Percentiles rank a stretch among this genome's conserved stretches.
These are phyloP conservation scores for Brachyistius frenatus DNA, from an alignment of 2,113 vertebrate genomes.

Conservation along the genomic window DNA sequence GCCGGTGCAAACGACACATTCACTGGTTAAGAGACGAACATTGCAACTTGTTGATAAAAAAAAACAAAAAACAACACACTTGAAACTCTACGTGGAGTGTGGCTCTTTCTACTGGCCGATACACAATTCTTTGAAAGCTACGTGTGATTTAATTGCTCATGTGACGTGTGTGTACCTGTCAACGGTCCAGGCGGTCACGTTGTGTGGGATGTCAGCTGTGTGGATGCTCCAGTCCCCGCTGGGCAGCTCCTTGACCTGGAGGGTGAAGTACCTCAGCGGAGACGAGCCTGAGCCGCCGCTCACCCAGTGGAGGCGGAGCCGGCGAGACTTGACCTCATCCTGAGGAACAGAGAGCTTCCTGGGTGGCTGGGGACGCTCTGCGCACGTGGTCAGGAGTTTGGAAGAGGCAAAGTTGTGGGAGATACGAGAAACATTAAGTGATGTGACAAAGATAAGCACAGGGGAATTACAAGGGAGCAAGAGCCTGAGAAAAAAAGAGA, in stretches of 20 bases:
- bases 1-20: background rate
- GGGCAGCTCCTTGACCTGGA: constrained; percentile 91
- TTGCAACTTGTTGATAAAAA: too few relatives aligned
- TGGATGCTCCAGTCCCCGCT: constrained; percentile 88
- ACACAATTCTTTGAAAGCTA: too few relatives aligned
- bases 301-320: constrained; percentile 89
- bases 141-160: too few relatives aligned
- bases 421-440: constrained; percentile 17
- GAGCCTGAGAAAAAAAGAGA: too few relatives aligned
- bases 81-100: too few relatives aligned
- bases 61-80: too few relatives aligned
- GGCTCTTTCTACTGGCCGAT: too few relatives aligned
- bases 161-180: constrained; percentile 84
- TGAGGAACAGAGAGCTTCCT: constrained; percentile 88
- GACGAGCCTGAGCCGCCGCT: constrained; percentile 91
- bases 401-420: background rate
- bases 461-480: background rate
- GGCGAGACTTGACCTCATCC: constrained; percentile 87
- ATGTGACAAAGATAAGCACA: constrained; percentile 26
- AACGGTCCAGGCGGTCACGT: constrained; percentile 85
- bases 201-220: constrained; percentile 89
- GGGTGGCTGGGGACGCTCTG: constrained; percentile 94
- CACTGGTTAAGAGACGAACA: too few relatives aligned
- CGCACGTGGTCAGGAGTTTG: background rate
- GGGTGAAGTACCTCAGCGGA: constrained; percentile 91